Base-by-base conservation (phyloP, 2,888 invertebrate species). In the Xylota segnis region DNA sequence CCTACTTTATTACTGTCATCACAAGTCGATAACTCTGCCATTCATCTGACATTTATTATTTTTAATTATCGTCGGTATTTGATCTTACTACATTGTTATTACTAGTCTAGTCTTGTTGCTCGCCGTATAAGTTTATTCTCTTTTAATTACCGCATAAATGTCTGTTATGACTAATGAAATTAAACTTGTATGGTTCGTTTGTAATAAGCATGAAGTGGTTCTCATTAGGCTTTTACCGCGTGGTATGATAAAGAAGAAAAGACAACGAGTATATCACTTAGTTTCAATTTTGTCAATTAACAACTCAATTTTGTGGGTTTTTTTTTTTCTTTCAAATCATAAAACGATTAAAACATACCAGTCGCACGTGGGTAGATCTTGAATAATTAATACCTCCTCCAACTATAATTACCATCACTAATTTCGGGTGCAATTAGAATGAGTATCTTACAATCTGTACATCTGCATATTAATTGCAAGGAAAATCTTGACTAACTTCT, bases 281-380 rank as follows among this genome's bases (percentile, higher is more conserved):
- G 63, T 16, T 45, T 47, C 47, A 50, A 47, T 47, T 29, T 45
- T 32, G 29, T 16, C 63, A 63, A 65, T 65, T 65, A 50, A 18
- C 50, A 65, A 18, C 34, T 34, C 3, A 23, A 50, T 12, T 18
- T 23, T 18, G 65, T 32, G 27, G n/a, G 32, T n/a, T 23, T 23
- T 23, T 23, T 23, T 23, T 23, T 23, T 23, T 23, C 3, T 23
- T 23, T 23, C 23, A 23, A 3, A 23, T 23, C 23, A 10, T 18
- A 5, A 50, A 7, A 0, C 23, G 27, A 23, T 5, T 4, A 47
- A 18, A 47, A 47, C n/a, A 54, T 12, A 54, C 7, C 4, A 52
- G 10, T 52, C 27, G n/a, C 40, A n/a, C 40, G 0, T 43, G 43
- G 5, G n/a, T 6, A 29, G n/a, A 5, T 29, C 9, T 10, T 12